Evolutionary conservation across 2,113 vertebrate genomes (phyloP).

Genomic region (Crotalus horridus): DNA sequence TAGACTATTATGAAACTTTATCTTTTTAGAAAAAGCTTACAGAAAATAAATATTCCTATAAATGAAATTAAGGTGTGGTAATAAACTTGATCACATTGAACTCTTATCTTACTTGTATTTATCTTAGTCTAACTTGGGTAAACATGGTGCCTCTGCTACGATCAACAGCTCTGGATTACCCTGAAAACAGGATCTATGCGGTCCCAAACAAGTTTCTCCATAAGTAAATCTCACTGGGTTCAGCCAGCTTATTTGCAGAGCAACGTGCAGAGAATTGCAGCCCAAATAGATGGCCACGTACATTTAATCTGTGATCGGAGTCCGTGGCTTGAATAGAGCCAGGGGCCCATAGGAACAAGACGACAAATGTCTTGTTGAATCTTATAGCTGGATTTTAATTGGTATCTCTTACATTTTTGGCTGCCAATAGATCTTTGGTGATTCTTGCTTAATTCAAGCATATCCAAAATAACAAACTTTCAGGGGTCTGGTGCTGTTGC

Average conservation of each 20-base stretch:
- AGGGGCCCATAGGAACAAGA: not conserved
- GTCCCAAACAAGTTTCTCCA: not conserved
- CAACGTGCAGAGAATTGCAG: not conserved
- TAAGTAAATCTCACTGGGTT: too few species aligned
- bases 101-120: not conserved
- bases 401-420: not conserved
- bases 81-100: not conserved
- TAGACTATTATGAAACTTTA: not conserved
- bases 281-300: not conserved
- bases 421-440: too few species aligned
- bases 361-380: not conserved
- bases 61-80: not conserved
- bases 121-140: not conserved
- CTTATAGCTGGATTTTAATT: not conserved
- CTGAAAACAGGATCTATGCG: not conserved
- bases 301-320: not conserved
- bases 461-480: not conserved
- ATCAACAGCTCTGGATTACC: not conserved
- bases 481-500: not conserved
- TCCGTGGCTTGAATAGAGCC: not conserved
- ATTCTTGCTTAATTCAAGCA: not conserved
- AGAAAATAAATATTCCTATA: conserved; percentile 4
- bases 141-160: not conserved
- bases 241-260: not conserved
- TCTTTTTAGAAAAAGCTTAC: not conserved